Base-by-base conservation (phyloP, 2,113 vertebrate species). In the Oriolus oriolus region DNA sequence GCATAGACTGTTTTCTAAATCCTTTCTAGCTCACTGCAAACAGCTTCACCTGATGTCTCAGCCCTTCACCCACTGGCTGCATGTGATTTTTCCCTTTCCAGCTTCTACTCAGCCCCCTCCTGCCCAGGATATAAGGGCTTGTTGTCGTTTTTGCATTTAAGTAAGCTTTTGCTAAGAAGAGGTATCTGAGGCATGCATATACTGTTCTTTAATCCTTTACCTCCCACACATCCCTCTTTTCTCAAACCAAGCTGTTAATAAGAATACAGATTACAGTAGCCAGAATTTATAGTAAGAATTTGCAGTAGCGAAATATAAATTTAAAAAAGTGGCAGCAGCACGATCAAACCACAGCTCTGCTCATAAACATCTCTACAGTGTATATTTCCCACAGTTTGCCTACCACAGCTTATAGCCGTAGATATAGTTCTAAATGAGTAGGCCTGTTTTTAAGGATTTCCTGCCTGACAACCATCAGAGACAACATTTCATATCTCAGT, bases 171-270 rank as follows among this genome's bases (percentile, higher is more conserved):
- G 78, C 95, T 92, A 88, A 95, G 90, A 95, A 89, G 84, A 90
- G 75, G 66, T 94, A 93, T 95, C 94, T 95, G 65, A 93, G 65
- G 78, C 77, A 78, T 78, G 77, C 82, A 92, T 88, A 81, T 56
- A 93, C 84, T 65, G 27, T 79, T 94, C 64, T 92, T 92, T 92
- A 97, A 96, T 95, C 93, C 94, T 89, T 87, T 91, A 87, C 90
- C 83, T 89, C 93, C 93, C 77, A 96, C 96, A 88, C 53, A 49
- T 74, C 42, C 82, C 52, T 86, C 80, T 92, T 94, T 92, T 91
- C 77, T 87, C 83, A 95, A 94, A 84, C 77, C 54, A 87, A 95
- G 80, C 88, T 92, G 81, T 80, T 97, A 96, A 92, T 96, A 97
- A 97, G 95, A 95, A 92, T 96, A 88, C 71, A 95, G 94, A 96